phyloP scores from a whole-genome alignment of 2,888 invertebrate species.

The Drosophila multiciliata region DNA sequence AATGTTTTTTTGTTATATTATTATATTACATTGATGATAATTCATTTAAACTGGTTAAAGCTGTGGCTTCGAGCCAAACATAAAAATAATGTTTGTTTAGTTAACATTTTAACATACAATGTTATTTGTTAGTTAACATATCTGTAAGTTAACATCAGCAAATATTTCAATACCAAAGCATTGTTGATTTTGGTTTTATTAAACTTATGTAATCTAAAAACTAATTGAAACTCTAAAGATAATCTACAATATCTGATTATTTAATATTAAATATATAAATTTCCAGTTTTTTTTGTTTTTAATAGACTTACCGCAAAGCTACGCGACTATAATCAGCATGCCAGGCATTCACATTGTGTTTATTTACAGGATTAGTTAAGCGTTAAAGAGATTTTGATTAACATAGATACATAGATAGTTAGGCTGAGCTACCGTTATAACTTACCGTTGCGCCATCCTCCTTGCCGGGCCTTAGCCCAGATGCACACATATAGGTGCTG shows the following conservation, averaged over 20 bases:
- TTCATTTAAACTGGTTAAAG: not conserved
- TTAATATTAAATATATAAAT: not conserved
- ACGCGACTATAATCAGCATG: conserved; percentile 67
- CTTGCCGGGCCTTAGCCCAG: conserved; percentile 95
- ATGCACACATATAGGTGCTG: conserved; percentile 99
- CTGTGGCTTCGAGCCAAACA: not conserved
- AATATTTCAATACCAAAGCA: not conserved
- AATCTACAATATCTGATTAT: not conserved
- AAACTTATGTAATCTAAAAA: not conserved
- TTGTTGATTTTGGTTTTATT: not conserved
- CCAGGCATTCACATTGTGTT: conserved; percentile 43
- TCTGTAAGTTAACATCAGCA: not conserved
- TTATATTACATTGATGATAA: not conserved
- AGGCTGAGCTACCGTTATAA: not conserved
- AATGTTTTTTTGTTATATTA: not conserved
- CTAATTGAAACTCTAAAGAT: not conserved
- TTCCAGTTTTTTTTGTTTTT: not conserved
- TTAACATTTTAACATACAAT: not conserved
- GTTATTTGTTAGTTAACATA: not conserved
- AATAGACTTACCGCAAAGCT: conserved; percentile 82
- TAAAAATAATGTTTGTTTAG: not conserved
- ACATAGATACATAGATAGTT: conserved; percentile 11
- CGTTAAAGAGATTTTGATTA: conserved; percentile 57
- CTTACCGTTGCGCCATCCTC: conserved; percentile 90
- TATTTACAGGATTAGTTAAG: conserved; percentile 73